Base-by-base conservation (phyloP, 30 jellyfish, hydroid and myxozoan genomes). In the Aurelia sp. region DNA sequence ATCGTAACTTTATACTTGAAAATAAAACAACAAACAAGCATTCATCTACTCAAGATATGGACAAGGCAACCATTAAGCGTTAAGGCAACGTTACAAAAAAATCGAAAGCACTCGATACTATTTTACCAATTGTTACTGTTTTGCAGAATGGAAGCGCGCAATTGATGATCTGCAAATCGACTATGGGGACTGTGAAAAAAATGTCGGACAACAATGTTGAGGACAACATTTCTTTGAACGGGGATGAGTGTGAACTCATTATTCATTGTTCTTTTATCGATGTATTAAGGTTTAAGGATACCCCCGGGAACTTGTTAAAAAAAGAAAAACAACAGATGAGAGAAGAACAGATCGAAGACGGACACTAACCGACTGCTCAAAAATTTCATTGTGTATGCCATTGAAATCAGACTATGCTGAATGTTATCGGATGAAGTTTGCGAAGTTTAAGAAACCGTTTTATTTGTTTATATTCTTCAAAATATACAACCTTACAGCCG, bases 61-160 rank as follows among this genome's bases (percentile, higher is more conserved):
- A 57, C 48, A 37, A 37, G 6, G 6, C 3, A 3, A 37, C 66
- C 66, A 57, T 19, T 57, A 57, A 4, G 23, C 66, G 66, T 13
- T 57, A 57, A 57, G 4, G 9, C 66, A 4, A 13, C 9, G 66
- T 4, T 16, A 57, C 23, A n/a, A n/a, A n/a, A 10, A 57, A 57
- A 57, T 57, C 66, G 66, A 3, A 57, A 3, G 9, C 4, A 57
- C 66, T 13, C 66, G 66, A 57, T n/a, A n/a, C n/a, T 10, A 3
- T 37, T 19, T 57, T 57, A 57, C 66, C 66, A 57, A 57, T 57
- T 13, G 66, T 57, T 57, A 57, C 20, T 57, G 66, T 57, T 57
- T 57, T 57, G 66, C 66, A 57, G 66, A 57, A 57, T 57, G 23
- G 66, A 65, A 20, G 76, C 76, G 44, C 33, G 76, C 76, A 65